Evolutionary conservation across 2,797 vertebrate species (phyloP).

Genomic region (Spinus olivaceus): DNA sequence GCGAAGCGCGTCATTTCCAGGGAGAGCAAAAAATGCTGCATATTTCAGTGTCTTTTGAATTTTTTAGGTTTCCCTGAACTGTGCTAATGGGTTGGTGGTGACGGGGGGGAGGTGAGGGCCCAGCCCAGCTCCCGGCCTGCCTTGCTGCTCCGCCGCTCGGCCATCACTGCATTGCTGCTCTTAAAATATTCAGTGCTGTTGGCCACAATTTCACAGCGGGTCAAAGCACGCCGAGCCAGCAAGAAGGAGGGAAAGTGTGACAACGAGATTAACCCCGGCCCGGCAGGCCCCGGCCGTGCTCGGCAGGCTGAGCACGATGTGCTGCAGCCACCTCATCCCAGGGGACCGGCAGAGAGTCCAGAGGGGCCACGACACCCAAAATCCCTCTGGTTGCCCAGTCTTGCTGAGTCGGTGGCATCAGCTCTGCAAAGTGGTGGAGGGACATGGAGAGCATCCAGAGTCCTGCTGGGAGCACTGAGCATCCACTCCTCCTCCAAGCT

Average conservation of each 20-base stretch:
- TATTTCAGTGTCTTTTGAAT: constrained; percentile 50
- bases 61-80: constrained; percentile 61
- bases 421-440: constrained; percentile 21
- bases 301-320: constrained; percentile 41
- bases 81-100: constrained; percentile 59
- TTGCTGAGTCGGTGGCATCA: background rate
- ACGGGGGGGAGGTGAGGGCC: background rate
- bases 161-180: constrained; percentile 48
- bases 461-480: background rate
- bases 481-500: background rate
- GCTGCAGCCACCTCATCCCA: background rate
- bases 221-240: constrained; percentile 55
- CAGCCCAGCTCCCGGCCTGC: constrained; percentile 55
- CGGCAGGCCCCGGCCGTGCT: background rate
- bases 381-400: background rate
- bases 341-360: fast-evolving
- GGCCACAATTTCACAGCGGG: constrained; percentile 56
- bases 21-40: constrained; percentile 35
- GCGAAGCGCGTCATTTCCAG: constrained; percentile 41
- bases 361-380: background rate
- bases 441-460: background rate
- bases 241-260: constrained; percentile 42
- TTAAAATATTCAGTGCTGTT: constrained; percentile 64
- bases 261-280: constrained; percentile 39
- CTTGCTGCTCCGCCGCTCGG: constrained; percentile 21